Evolutionary conservation across 1,140 invertebrate genomes (phyloP).

Genomic region (Lordiphosa clarofinis): DNA sequence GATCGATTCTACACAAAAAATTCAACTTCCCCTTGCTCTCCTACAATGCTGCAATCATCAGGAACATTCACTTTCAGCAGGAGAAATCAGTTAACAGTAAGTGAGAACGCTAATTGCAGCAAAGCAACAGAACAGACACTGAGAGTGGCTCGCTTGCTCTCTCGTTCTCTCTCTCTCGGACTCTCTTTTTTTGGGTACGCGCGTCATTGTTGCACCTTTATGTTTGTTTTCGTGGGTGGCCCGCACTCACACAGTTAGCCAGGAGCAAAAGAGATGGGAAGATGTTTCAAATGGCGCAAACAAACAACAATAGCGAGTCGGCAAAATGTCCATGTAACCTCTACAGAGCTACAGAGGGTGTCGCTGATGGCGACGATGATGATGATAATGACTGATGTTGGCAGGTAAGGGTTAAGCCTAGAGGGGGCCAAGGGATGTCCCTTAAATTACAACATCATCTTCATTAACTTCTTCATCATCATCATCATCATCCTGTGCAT

Average conservation of each 20-base stretch:
- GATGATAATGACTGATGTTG: conserved; percentile 22
- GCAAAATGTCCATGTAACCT: conserved; percentile 58
- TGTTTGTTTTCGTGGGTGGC: conserved; percentile 76
- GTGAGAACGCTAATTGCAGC: neutral
- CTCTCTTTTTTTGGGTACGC: conserved; percentile 30
- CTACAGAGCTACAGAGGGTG: conserved; percentile 53
- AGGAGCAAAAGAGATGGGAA: conserved; percentile 17
- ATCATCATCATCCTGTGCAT: conserved; percentile 1
- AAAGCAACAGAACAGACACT: neutral
- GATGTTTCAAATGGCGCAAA: conserved; percentile 57
- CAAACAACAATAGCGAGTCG: conserved; percentile 71
- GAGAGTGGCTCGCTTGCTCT: conserved; percentile 11
- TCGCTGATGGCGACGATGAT: conserved; percentile 27
- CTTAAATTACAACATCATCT: neutral
- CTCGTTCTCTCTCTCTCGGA: neutral
- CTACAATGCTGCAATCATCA: conserved; percentile 56
- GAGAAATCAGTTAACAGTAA: conserved; percentile 55
- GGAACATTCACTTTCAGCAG: conserved; percentile 70
- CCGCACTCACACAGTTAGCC: conserved; percentile 15
- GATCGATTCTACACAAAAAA: neutral
- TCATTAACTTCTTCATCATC: conserved; percentile 22
- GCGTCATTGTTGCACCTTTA: conserved; percentile 77
- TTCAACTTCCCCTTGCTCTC: neutral
- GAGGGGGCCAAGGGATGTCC: neutral
- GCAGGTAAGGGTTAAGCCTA: conserved; percentile 14